Evolutionary conservation across 2,888 invertebrate genomes (phyloP), one percentile per base, ranked within the genome.

Genomic region (Tinea semifulvella): DNA sequence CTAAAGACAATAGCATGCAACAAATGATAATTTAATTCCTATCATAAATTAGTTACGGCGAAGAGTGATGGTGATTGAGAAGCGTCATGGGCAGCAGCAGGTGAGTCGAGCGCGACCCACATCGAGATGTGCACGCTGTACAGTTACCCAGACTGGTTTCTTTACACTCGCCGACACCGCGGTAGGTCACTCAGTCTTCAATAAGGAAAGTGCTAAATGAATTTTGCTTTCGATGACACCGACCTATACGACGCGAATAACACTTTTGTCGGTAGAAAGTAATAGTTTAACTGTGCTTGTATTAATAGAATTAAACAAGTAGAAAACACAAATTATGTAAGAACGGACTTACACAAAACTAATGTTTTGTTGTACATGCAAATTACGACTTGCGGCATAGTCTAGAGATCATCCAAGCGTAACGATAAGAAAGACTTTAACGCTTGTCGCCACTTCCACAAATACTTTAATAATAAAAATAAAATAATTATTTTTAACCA

Each of bases 171-270:
- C 52, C 36, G 36, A 16, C 18, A 10, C 63, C 57, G 55, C 52
- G 17, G 36, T 18, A 18, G 18, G 73, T 71, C 74, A 70, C 54
- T 55, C 50, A 65, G 18, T 36, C 36, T 40, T 42, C 20, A 31
- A 31, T 31, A 31, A 74, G 65, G 79, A 80, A 79, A 80, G 76
- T 75, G 72, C 71, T 68, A 65, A 62, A 61, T 68, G 67, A 70
- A 75, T 76, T 79, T 79, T 79, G 74, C 74, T 79, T 79, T 77
- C 77, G 61, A 65, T 65, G 63, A 58, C 57, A 58, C 61, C 27
- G 28, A 11, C 40, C 18, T n/a, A 14, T 43, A 25, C 27, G 20
- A 43, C 39, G 27, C 14, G 19, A 42, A 31, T 31, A 19, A 28
- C 43, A 48, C 44, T 31, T 16, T 43, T 42, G 17, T 36, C 44